Evolutionary conservation across 2,888 invertebrate species (phyloP), one percentile per base, ranked within the genome.

Genomic region (Stomorhina lunata): DNA sequence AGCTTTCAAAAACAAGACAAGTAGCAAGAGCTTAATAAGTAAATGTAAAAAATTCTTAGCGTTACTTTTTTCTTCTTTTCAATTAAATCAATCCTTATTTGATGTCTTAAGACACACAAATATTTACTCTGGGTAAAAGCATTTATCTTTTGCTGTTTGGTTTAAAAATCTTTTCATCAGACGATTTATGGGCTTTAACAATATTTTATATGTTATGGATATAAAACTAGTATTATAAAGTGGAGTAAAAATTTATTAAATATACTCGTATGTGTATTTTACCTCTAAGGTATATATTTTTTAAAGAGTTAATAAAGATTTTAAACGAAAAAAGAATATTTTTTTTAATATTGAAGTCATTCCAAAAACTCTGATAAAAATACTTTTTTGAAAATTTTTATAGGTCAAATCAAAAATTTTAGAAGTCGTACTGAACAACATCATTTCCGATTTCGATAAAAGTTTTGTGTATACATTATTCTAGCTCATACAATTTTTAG

Each of bases 81-180:
- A 75, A 75, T 82, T 79, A 81, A 82, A 82, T 82, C 82, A 82
- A 82, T 79, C 82, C 66, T 75, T 71, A 82, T 82, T 82, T 82
- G 73, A 79, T 71, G 75, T 82, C 79, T 53, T 53, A 79, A 79
- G 71, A 79, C 59, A 61, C n/a, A n/a, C 66, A 79, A 82, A 82
- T 79, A 82, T 82, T 82, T 82, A 59, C 79, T 76, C 61, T 65
- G 17, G 43, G 22, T 59, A 71, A 55, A 50, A 66, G 43, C 57
- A 71, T 71, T 48, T 71, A 50, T 57, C 55, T 61, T 22, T 61
- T 50, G n/a, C 17, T 10, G 9, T 55, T 25, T 66, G 61, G 40
- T 37, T 65, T 50, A 9, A 66, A 15, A 37, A 9, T 15, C 22
- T 59, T 25, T 57, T 76, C 27, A 34, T 27, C 6, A n/a, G n/a